Evolutionary conservation across 2,888 invertebrate genomes (phyloP), one percentile per base, ranked within the genome.

Genomic region (Nyleta sp.): DNA sequence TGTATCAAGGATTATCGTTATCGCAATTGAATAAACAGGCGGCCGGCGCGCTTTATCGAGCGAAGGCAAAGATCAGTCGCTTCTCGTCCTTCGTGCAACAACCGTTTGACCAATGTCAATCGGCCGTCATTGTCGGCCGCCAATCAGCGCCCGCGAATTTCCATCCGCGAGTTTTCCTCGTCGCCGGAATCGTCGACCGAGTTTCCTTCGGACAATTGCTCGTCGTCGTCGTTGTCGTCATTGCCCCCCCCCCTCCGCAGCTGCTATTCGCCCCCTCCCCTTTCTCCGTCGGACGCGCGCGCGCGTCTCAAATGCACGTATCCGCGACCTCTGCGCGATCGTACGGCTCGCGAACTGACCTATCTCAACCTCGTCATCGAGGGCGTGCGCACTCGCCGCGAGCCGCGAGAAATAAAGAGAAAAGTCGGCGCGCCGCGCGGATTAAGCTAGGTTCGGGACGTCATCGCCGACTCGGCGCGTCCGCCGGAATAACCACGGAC

Each of bases 321-420:
- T 40, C 28, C 67, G 60, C 62, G 73, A 70, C 75, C 75, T 68
- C 75, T 71, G 74, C 22, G 50, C 60, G 68, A 74, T 64, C 72
- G 68, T 70, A 70, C 44, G 64, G 67, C 72, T 75, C 70, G 76
- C 81, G 72, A 81, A 81, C 81, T 83, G 87, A 86, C 87, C 87
- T 87, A 86, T 85, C 86, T 78, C 87, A 86, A 86, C 76, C 84
- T 84, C 85, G 87, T 84, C 85, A 86, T 82, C 78, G 84, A 57
- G 83, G 83, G 83, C 85, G 84, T 83, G 86, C 85, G 84, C 83
- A 82, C 73, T 81, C 77, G 81, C 55, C 48, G 57, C 48, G 59
- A 53, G 53, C 60, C 22, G 67, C 71, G 72, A 62, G 72, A 62
- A 73, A 60, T 67, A 44, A 59, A 73, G 59, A 77, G 68, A 77